Evolutionary conservation across 2,888 invertebrate genomes (phyloP).

Genomic region (Julus scanicus): DNA sequence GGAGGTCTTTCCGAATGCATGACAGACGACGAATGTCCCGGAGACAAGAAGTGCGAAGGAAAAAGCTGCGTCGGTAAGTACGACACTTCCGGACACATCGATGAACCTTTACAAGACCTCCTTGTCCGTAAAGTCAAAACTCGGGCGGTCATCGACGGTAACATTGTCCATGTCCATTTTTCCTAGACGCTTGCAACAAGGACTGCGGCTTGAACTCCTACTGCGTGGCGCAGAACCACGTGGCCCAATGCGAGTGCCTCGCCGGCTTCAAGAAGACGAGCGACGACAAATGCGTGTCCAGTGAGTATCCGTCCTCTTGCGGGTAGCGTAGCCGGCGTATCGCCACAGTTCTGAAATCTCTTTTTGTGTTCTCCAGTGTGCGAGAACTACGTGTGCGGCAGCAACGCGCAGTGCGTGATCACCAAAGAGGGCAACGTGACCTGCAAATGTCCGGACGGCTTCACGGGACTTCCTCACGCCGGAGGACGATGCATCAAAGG

Average conservation of each 20-base stretch:
- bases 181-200: conserved; percentile 77
- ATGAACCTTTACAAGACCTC: too few species aligned
- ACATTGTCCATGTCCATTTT: not conserved
- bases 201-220: conserved; percentile 85
- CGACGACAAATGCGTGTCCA: conserved; percentile 84
- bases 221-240: conserved; percentile 88
- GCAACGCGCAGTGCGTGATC: conserved; percentile 74
- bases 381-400: conserved; percentile 64
- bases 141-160: not conserved
- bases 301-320: conserved; percentile 68
- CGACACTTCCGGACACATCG: too few species aligned
- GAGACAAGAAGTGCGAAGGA: conserved; percentile 80
- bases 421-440: conserved; percentile 82
- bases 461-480: conserved; percentile 89
- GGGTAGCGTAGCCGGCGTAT: too few species aligned
- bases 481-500: conserved; percentile 79
- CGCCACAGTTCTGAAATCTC: too few species aligned
- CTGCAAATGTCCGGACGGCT: conserved; percentile 87
- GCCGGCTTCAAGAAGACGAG: conserved; percentile 83
- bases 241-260: conserved; percentile 87
- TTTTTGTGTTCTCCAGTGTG: conserved; percentile 60
- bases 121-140: not conserved
- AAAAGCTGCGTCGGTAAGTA: conserved; percentile 75
- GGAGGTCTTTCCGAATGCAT: conserved; percentile 69
- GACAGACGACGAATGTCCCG: conserved; percentile 81